These are phyloP conservation scores for Cynaeus angustus DNA, from an alignment of 2,888 invertebrate genomes.

Conservation along the genomic window DNA sequence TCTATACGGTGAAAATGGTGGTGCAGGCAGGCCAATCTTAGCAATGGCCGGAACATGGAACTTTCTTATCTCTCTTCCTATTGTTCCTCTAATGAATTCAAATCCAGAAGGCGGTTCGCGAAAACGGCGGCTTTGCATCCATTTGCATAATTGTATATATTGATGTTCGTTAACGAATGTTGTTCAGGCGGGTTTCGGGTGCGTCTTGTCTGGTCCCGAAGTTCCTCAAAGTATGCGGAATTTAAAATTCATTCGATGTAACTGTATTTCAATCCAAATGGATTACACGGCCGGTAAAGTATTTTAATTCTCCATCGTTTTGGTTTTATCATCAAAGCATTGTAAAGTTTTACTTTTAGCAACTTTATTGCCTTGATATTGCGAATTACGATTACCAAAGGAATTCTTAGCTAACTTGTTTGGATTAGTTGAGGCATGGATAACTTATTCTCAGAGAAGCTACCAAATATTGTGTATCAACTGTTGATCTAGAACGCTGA, in stretches of 20 bases:
- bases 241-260: conserved; percentile 62
- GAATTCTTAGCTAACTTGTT: conserved; percentile 41
- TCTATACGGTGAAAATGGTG: conserved; percentile 43
- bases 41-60: conserved; percentile 61
- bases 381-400: conserved; percentile 42
- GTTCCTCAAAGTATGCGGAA: conserved; percentile 50
- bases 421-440: conserved; percentile 32
- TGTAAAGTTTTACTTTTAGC: conserved; percentile 56
- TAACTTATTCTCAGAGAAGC: conserved; percentile 15
- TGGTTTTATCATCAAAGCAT: conserved; percentile 59
- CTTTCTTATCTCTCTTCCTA: conserved; percentile 70
- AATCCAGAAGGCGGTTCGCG: conserved; percentile 69
- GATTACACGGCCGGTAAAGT: conserved; percentile 64
- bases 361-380: conserved; percentile 56
- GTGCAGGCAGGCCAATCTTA: conserved; percentile 52
- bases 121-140: conserved; percentile 70
- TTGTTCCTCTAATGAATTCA: conserved; percentile 71
- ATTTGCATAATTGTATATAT: conserved; percentile 72
- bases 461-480: conserved; percentile 22
- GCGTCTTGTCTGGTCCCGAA: conserved; percentile 45
- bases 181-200: conserved; percentile 57
- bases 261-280: conserved; percentile 66
- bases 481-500: conserved; percentile 11
- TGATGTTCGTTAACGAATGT: conserved; percentile 72
- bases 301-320: conserved; percentile 62